These are phyloP conservation scores for Idaea biselata DNA, from an alignment of 2,888 invertebrate species.

Conservation along the genomic window DNA sequence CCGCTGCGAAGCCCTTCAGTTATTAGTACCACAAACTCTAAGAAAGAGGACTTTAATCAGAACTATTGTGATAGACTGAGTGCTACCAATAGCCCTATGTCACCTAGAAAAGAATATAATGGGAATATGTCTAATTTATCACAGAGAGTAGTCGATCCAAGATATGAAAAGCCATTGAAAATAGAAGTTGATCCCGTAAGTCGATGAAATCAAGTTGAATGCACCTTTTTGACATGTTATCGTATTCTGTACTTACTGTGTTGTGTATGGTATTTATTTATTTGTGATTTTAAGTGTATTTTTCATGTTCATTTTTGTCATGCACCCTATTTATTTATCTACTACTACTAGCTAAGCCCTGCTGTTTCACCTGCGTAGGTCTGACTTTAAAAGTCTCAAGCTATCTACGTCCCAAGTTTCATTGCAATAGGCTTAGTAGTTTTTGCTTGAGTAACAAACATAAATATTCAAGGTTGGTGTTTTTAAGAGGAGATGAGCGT, in stretches of 20 bases:
- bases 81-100: conserved; percentile 61
- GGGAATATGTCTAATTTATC: conserved; percentile 49
- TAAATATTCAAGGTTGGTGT: no score
- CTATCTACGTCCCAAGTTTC: no score
- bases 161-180: conserved; percentile 78
- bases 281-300: conserved; percentile 6
- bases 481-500: no score
- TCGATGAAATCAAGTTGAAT: conserved; percentile 39
- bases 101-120: conserved; percentile 57
- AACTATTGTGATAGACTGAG: conserved; percentile 68
- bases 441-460: no score
- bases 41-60: conserved; percentile 69
- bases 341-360: neutral
- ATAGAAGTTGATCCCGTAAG: conserved; percentile 87
- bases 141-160: conserved; percentile 52
- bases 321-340: neutral
- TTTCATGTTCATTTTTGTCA: neutral
- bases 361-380: no score
- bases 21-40: conserved; percentile 57
- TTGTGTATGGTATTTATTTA: conserved; percentile 2
- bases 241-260: neutral
- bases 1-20: conserved; percentile 57
- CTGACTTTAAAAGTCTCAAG: no score
- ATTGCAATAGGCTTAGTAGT: no score
- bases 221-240: neutral